Evolutionary conservation across 1,140 invertebrate genomes (phyloP), one percentile per base, ranked within the genome.

Genomic region (Hypsibius dujardini): DNA sequence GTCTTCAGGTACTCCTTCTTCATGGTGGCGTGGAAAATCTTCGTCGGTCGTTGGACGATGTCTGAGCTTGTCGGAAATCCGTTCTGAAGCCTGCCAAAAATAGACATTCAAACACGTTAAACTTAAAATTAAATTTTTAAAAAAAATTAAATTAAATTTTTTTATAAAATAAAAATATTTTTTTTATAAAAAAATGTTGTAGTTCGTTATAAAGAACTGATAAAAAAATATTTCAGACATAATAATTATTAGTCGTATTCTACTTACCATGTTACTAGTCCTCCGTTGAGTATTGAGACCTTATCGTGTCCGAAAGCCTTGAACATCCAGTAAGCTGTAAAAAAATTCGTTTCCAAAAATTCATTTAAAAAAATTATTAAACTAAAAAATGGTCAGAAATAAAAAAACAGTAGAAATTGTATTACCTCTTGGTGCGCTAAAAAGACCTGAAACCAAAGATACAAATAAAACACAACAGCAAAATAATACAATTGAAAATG

Each of bases 261-360:
- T 15, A 12, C 62, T 67, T 42, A 67, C 62, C 62, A 67, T 67
- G 12, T 42, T 15, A 42, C 62, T 7, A 15, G 42, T 15, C 62
- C 62, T 15, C 62, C 62, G 62, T 67, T 67, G 12, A 67, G 62
- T 7, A 67, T 67, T 3, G 12, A 42, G 45, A 67, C 42, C 12
- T 12, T 12, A 42, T 67, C 42, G 3, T 12, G 12, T 3, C 12
- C 12, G 45, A 67, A 67, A 7, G 62, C 62, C 62, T 45, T 12
- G 42, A 67, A 67, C 62, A 67, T 67, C 62, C 62, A 67, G 62
- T 15, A 67, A 12, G 45, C 62, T 67, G 45, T 7, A 7, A 45
- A 42, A 67, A 67, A 56, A 56, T 12, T 28, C 28, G 28, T 28
- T 28, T 28, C 28, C 28, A 28, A 28, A n/a, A 28, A 28, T 28